Base-by-base conservation (phyloP, 2,797 vertebrate species). In the Carapus acus region DNA sequence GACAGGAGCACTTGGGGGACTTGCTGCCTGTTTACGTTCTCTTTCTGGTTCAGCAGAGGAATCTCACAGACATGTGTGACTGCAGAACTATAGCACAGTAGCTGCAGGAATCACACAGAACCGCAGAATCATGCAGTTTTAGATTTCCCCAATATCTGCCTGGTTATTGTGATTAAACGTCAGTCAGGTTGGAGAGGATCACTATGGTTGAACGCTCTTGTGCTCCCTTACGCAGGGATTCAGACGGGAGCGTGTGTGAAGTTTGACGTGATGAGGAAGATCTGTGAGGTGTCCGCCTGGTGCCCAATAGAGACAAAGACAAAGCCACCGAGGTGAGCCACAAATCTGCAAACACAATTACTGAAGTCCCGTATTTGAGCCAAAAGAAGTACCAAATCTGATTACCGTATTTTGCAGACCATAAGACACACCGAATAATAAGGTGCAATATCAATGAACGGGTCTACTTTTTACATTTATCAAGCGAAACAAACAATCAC, bases 211-310 rank as follows among this genome's bases (percentile, higher is more conserved):
- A 2, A 33, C 31, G 11, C 27, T 6, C 11, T 29, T 7, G 1
- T 53, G 27, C 36, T 41, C 24, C n/a, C 6, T 12, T 2, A 36
- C 38, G 7, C 53, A 95, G 91, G 92, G 49, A 75, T 91, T 61
- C 88, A 88, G 71, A 93, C 89, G 0, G 92, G 91, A 47, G 68
- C 2, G 9, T 94, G 89, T 69, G 49, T 92, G 38, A 66, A 18
- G 13, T 92, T 80, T 20, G 88, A 87, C 8, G 16, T 39, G 27
- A 43, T 63, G 2, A 24, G 43, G 56, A 93, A 89, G 74, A 91
- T 86, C 11, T 91, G 90, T 44, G 87, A 95, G 62, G 78, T 94
- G 2, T 63, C 41, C 0, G 88, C 89, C 2, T 93, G 90, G 89
- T 91, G 92, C 65, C 90, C 91, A 0, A 53, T 89, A 1, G 90